phyloP scores from a whole-genome alignment of 2,113 vertebrate species.

The Hepsetus odoe region DNA sequence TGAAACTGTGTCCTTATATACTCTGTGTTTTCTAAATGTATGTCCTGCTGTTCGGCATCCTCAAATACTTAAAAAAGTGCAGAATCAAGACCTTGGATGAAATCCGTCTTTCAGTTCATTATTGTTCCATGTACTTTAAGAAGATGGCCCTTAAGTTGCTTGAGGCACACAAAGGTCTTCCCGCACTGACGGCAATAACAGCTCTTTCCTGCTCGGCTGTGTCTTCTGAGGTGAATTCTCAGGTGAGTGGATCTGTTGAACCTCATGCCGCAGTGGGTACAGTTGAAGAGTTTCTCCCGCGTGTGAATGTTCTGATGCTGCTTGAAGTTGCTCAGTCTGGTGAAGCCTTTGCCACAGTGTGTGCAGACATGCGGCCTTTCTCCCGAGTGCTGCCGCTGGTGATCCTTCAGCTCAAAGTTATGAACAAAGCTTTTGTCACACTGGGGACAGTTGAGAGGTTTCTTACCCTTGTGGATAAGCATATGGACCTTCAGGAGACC shows the following conservation, averaged over 20 bases:
- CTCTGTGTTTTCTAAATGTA: neutral
- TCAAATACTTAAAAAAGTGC: neutral
- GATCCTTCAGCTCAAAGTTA: constrained; percentile 51
- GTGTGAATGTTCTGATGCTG: constrained; percentile 61
- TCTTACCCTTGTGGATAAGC: constrained; percentile 47
- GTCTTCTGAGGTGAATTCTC: constrained; percentile 52
- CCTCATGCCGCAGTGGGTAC: constrained; percentile 55
- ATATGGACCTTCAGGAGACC: constrained; percentile 56
- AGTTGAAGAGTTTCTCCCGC: constrained; percentile 56
- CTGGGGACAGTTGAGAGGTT: constrained; percentile 47
- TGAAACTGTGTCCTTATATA: neutral
- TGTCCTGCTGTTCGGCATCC: neutral
- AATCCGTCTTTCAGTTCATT: constrained; percentile 34
- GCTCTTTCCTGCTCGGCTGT: constrained; percentile 51
- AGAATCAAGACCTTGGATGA: neutral
- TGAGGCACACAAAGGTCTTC: constrained; percentile 50
- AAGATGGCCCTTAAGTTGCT: constrained; percentile 50
- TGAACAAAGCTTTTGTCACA: constrained; percentile 47
- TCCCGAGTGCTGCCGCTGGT: constrained; percentile 50
- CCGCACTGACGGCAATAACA: constrained; percentile 45
- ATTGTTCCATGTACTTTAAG: constrained; percentile 48
- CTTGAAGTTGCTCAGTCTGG: constrained; percentile 55
- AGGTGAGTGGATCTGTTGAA: constrained; percentile 59
- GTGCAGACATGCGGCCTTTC: constrained; percentile 51
- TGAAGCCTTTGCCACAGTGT: constrained; percentile 54